A percentile compares a stretch with the other conserved stretches of the same genome.
Conservation (phyloP, 1,140 invertebrate species). For the Lysiphlebus fabarum region DNA sequence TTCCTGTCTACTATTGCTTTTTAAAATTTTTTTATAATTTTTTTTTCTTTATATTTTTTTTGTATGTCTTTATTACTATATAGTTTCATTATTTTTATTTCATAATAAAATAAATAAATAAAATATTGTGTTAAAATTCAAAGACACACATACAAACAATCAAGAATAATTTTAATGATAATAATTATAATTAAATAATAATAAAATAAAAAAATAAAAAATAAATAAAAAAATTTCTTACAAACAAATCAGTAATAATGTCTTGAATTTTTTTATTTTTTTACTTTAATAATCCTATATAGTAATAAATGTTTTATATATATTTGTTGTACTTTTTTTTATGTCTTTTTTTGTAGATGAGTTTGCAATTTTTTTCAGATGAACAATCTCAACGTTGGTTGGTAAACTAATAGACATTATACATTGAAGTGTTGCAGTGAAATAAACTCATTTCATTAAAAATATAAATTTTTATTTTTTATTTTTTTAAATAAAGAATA, state of each 20-base stretch:
- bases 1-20: constrained; percentile 11
- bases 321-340: too few species aligned
- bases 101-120: constrained; percentile 15
- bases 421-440: constrained; percentile 34
- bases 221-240: too few species aligned
- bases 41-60: constrained; percentile 3
- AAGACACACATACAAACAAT: too few species aligned
- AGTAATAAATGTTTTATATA: too few species aligned
- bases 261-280: too few species aligned
- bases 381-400: constrained; percentile 38
- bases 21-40: constrained; percentile 4
- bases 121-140: constrained; percentile 6
- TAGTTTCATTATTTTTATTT: too few species aligned
- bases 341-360: constrained; percentile 23
- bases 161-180: too few species aligned
- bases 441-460: constrained; percentile 54
- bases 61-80: not conserved
- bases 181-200: too few species aligned
- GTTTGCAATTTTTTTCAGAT: constrained; percentile 44
- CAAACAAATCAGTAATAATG: too few species aligned
- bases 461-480: not conserved
- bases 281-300: too few species aligned
- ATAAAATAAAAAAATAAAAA: too few species aligned
- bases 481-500: not conserved
- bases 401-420: too few species aligned